Evolutionary conservation across 2,113 vertebrate genomes (phyloP), one percentile per base, ranked within the genome.

Genomic region (Talpa occidentalis): DNA sequence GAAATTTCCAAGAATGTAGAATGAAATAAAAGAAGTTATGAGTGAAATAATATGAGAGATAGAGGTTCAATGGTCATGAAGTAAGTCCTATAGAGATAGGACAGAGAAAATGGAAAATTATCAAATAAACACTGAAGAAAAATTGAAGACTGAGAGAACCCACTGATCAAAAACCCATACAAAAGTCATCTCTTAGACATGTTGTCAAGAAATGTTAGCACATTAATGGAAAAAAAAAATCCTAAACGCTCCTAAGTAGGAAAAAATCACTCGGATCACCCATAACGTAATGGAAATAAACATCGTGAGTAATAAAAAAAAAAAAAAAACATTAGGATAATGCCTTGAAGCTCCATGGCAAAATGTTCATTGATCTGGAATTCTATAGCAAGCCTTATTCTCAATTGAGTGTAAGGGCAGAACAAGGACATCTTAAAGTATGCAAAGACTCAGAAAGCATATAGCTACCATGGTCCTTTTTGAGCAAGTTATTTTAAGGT

Each of bases 1-100:
- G 67, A 85, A 64, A 78, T 79, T 64, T 90, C 30, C 52, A 94
- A 94, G 42, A 72, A 79, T 70, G 12, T 54, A 79, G 47, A 64
- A 4, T 4, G 79, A 64, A 72, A 64, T 73, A 73, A 81, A 93
- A 62, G 12, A 84, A 78, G 8, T 26, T 77, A 67, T 24, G 30
- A 37, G 37, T 73, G 73, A 79, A 85, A 79, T 70, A 24, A 90
- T 86, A 94, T 7, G 6, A 76, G 19, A 44, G 79, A 66, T 1
- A 72, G 44, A 26, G 42, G 30, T 64, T 64, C 17, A 79, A 54
- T 37, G 44, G 35, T 37, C 81, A 90, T 79, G 4, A 62, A 84
- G 42, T 17, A 2, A 86, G 66, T 79, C 14, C 24, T 14, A 54
- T 19, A 76, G 40, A 69, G 8, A 60, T 10, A 83, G 28, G 19